Percentiles rank a stretch among this genome's conserved stretches.
phyloP scores from a whole-genome alignment of 2,113 vertebrate species.

The Albula goreensis region DNA sequence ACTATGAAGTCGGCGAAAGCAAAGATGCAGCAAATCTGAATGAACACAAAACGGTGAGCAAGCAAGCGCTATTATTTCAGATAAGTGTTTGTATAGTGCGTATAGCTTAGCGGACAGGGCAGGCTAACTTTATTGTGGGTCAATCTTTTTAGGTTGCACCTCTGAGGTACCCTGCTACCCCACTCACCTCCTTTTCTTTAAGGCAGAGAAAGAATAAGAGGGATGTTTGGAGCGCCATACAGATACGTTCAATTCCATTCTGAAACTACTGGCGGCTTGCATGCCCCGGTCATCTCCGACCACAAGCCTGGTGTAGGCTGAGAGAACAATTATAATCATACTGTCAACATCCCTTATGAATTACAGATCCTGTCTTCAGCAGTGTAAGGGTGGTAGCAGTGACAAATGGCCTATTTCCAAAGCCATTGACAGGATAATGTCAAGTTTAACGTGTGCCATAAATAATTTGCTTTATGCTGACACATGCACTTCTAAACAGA shows the following conservation, averaged over 20 bases:
- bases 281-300: background rate
- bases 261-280: background rate
- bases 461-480: background rate
- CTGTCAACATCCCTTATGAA: background rate
- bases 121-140: background rate
- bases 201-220: conserved; percentile 15
- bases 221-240: background rate
- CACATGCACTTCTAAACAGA: background rate
- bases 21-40: background rate
- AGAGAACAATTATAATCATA: background rate
- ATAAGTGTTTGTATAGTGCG: background rate
- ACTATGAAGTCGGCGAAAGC: background rate
- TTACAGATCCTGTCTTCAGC: background rate
- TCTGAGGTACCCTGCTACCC: background rate
- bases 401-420: background rate
- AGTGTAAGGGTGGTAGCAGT: background rate
- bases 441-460: background rate
- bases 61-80: background rate
- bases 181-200: background rate
- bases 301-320: background rate
- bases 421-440: background rate
- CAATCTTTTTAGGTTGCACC: background rate
- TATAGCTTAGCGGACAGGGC: background rate
- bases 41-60: background rate
- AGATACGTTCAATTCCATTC: background rate